These are phyloP conservation scores for Ciconia stormi DNA, from an alignment of 2,113 vertebrate genomes.

Conservation along the genomic window DNA sequence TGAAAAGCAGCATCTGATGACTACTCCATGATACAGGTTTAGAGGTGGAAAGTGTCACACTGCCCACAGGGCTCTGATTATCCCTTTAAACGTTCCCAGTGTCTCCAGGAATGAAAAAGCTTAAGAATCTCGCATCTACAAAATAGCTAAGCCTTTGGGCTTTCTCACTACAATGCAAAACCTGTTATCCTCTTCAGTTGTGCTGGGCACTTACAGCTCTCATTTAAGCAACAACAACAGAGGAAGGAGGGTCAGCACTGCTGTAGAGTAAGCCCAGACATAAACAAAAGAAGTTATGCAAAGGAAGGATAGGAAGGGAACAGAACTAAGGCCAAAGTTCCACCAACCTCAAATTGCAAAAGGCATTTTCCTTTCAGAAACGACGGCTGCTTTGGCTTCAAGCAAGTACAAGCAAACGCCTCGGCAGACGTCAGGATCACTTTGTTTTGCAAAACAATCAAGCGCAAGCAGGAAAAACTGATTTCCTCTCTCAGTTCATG, in stretches of 20 bases:
- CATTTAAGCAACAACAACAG: neutral
- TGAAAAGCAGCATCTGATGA: neutral
- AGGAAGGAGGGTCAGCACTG: neutral
- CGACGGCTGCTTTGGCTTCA: neutral
- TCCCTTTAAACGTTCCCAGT: neutral
- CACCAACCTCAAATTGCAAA: neutral
- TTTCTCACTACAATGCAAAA: neutral
- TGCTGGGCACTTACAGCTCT: neutral
- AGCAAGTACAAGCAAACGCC: neutral
- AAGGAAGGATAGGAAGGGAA: neutral
- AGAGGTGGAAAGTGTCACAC: neutral
- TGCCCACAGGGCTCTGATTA: neutral
- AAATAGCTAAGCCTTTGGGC: neutral
- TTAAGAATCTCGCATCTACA: neutral
- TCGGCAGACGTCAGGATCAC: neutral
- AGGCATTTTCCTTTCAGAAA: neutral
- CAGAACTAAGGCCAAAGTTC: neutral
- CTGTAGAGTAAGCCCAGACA: neutral
- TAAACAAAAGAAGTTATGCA: neutral
- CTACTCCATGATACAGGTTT: neutral
- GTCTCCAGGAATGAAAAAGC: neutral
- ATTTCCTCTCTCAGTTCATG: conserved; percentile 4
- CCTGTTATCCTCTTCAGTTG: neutral
- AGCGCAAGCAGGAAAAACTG: neutral
- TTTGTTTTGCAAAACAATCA: conserved; percentile 27